Evolutionary conservation across 2,797 vertebrate genomes (phyloP), one percentile per base, ranked within the genome.

Genomic region (Megalops cyprinoides): DNA sequence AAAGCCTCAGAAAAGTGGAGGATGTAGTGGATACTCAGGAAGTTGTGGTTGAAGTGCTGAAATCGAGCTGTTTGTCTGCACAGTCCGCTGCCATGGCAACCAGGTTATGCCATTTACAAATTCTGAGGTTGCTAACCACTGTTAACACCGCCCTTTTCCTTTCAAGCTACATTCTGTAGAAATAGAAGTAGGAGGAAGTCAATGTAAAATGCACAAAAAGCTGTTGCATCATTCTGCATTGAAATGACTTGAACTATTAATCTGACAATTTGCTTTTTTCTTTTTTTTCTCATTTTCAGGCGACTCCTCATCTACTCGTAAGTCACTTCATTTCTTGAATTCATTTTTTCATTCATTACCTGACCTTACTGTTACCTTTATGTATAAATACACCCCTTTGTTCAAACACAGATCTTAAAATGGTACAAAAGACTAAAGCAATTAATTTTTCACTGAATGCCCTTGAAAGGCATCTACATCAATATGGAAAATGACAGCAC

Each of bases 41-140:
- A 97, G 91, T 89, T 90, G 95, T 85, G 95, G 96, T 96, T 95
- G 92, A 81, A 86, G 87, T 87, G 85, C 89, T 84, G 76, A 94
- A 95, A 94, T 91, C 90, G 87, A 86, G 87, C 81, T 87, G 91
- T 89, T 88, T 89, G 87, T 85, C 80, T 87, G 89, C 81, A 81
- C 82, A 85, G 88, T 78, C 53, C 25, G 87, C 88, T 91, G 93
- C 92, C 90, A 95, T 94, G 86, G 93, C 90, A 96, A 94, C 95
- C 87, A 84, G 79, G 85, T 93, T 93, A 89, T 76, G 85, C 87
- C 90, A 92, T 86, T 92, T 89, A 89, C 88, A 88, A 90, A 89
- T 53, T 53, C 83, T 89, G 83, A 84, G 84, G 82, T 82, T 89
- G 87, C 82, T 90, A 90, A 92, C 91, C 87, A 81, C 92, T 92